Evolutionary conservation across 2,888 invertebrate species (phyloP).

Genomic region (Drosophila mayaguana): DNA sequence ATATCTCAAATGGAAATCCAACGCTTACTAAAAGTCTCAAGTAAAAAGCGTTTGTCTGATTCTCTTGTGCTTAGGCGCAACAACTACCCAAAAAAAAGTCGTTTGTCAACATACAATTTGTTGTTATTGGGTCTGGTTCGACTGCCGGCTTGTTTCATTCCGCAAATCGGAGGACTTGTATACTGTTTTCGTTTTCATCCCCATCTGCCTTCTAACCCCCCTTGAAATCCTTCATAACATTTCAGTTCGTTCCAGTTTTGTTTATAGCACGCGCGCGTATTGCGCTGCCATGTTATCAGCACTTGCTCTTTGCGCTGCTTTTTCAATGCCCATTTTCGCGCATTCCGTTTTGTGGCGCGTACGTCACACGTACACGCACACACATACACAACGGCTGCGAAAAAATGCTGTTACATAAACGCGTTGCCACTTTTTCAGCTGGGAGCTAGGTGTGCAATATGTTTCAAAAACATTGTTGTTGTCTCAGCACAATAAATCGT

Average conservation of each 20-base stretch:
- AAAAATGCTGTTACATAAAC: slow-evolving; percentile 70
- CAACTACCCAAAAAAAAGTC: slow-evolving; percentile 50
- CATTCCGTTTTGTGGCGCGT: slow-evolving; percentile 70
- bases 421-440: slow-evolving; percentile 67
- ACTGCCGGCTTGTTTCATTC: slow-evolving; percentile 61
- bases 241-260: slow-evolving; percentile 42
- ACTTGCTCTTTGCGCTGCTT: slow-evolving; percentile 52
- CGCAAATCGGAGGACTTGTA: slow-evolving; percentile 17
- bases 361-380: slow-evolving; percentile 63
- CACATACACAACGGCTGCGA: slow-evolving; percentile 45
- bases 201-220: background rate
- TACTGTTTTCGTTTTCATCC: slow-evolving; percentile 12
- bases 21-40: background rate
- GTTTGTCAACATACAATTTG: slow-evolving; percentile 49
- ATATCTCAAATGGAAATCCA: slow-evolving; percentile 2
- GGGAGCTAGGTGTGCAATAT: slow-evolving; percentile 41
- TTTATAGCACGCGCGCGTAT: slow-evolving; percentile 33
- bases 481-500: slow-evolving; percentile 43
- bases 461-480: slow-evolving; percentile 36
- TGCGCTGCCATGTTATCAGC: slow-evolving; percentile 55
- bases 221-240: slow-evolving; percentile 14
- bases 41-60: slow-evolving; percentile 18
- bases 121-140: slow-evolving; percentile 26
- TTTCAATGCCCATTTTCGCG: slow-evolving; percentile 59
- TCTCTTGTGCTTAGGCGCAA: slow-evolving; percentile 49